Evolutionary conservation across 2,888 invertebrate genomes (phyloP).

Genomic region (Drosophila formosana): DNA sequence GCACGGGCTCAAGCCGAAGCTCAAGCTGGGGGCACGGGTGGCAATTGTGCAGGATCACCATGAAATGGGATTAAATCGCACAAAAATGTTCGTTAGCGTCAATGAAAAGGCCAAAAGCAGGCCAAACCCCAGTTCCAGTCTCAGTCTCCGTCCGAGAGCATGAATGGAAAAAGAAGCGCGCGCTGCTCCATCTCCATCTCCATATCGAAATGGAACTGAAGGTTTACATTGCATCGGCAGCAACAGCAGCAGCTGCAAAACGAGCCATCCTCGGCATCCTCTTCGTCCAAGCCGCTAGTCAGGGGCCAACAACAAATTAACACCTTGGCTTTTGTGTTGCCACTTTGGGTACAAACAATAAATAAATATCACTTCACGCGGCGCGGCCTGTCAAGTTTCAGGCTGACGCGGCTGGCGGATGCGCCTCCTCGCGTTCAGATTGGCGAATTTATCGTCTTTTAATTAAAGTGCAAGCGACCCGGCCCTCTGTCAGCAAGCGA

Average conservation of each 20-base stretch:
- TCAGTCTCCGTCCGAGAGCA: slow-evolving; percentile 30
- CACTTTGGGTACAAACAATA: slow-evolving; percentile 83
- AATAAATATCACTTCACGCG: slow-evolving; percentile 78
- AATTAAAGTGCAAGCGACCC: slow-evolving; percentile 84
- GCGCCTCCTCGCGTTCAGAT: slow-evolving; percentile 49
- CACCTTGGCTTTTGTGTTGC: slow-evolving; percentile 81
- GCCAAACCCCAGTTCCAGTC: slow-evolving; percentile 22
- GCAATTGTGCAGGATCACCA: slow-evolving; percentile 82
- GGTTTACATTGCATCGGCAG: slow-evolving; percentile 27
- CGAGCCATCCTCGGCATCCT: slow-evolving; percentile 44
- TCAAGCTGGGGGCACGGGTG: slow-evolving; percentile 45
- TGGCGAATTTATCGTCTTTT: slow-evolving; percentile 84
- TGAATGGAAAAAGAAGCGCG: slow-evolving; percentile 62
- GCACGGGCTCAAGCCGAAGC: slow-evolving; percentile 39
- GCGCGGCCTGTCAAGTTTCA: slow-evolving; percentile 62
- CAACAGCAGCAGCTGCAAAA: slow-evolving; percentile 42
- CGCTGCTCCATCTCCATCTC: slow-evolving; percentile 49
- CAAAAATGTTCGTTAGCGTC: slow-evolving; percentile 82
- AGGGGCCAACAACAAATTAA: slow-evolving; percentile 81
- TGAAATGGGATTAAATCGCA: slow-evolving; percentile 85
- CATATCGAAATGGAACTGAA: slow-evolving; percentile 42
- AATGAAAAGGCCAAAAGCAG: slow-evolving; percentile 77
- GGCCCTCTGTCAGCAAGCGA: slow-evolving; percentile 66
- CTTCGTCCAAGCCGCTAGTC: slow-evolving; percentile 17
- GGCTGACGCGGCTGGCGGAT: background rate